phyloP scores from a whole-genome alignment of 2,888 invertebrate genomes.

The Rhopalosiphum nymphaeae region DNA sequence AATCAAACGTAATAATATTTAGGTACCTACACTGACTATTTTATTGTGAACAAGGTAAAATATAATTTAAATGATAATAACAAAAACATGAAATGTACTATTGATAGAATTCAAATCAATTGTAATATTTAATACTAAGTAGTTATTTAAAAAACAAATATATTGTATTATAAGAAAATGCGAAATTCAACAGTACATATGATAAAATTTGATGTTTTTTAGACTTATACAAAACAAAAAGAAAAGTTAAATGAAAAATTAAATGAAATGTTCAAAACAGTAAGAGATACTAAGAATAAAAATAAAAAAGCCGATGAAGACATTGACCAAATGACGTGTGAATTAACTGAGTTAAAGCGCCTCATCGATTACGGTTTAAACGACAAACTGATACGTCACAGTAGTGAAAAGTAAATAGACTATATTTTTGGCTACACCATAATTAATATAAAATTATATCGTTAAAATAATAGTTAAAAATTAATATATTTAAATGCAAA shows the following conservation, averaged over 20 bases:
- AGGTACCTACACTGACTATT: background rate
- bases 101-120: background rate
- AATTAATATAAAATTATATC: background rate
- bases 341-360: conserved; percentile 4
- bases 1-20: background rate
- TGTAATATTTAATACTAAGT: background rate
- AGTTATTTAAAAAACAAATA: background rate
- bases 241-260: background rate
- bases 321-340: background rate
- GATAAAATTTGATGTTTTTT: background rate
- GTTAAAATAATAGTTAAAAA: background rate
- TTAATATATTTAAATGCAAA: background rate
- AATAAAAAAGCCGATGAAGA: conserved; percentile 28
- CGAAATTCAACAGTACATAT: background rate
- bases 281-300: background rate
- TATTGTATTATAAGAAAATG: background rate
- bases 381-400: background rate
- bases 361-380: conserved; percentile 31
- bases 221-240: conserved; percentile 26
- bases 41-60: background rate
- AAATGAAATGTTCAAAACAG: conserved; percentile 11
- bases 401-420: conserved; percentile 15
- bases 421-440: background rate
- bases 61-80: background rate
- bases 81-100: background rate